phyloP scores from a whole-genome alignment of 2,888 invertebrate genomes.

The Eledone cirrhosa region DNA sequence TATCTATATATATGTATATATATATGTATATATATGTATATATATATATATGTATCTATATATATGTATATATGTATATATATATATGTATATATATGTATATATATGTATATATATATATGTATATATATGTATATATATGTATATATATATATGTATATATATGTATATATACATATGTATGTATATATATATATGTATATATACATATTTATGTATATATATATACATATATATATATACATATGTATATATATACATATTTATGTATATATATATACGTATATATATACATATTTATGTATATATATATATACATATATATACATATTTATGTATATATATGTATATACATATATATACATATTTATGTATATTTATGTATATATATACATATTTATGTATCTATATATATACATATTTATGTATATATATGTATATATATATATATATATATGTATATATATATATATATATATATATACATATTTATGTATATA shows the following conservation, averaged over 20 bases:
- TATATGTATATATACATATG: not conserved
- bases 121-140: not conserved
- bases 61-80: conserved; percentile 28
- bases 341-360: not conserved
- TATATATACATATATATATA: not conserved
- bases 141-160: not conserved
- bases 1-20: not conserved
- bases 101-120: conserved; percentile 12
- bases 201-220: not conserved
- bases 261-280: not conserved
- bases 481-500: not conserved
- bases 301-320: not conserved
- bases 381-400: not conserved
- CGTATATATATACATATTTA: not conserved
- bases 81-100: conserved; percentile 24
- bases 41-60: conserved; percentile 27
- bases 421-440: not conserved
- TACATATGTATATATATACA: not conserved
- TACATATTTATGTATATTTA: not conserved
- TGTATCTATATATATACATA: not conserved
- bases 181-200: not conserved
- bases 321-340: not conserved
- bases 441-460: not conserved
- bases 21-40: conserved; percentile 13
- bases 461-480: not conserved